A percentile compares a stretch with the other conserved stretches of the same genome.
Evolutionary conservation across 2,888 invertebrate genomes (phyloP).

Genomic region (Drosophila fungiperda): DNA sequence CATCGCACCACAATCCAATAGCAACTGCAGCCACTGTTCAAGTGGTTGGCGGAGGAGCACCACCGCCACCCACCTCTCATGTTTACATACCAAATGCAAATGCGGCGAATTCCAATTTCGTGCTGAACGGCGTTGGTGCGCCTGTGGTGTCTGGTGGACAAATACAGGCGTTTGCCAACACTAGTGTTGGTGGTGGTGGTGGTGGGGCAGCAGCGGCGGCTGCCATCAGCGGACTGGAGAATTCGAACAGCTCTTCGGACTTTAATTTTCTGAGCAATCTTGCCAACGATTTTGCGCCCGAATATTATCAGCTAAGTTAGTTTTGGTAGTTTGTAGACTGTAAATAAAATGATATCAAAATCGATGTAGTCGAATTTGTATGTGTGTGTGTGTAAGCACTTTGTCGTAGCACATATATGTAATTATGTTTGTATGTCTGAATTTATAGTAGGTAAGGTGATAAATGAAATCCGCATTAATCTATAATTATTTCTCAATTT

Average conservation of each 20-base stretch:
- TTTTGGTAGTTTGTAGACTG: conserved; percentile 70
- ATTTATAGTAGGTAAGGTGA: conserved; percentile 38
- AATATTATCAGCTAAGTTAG: conserved; percentile 90
- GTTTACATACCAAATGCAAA: conserved; percentile 60
- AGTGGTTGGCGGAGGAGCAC: conserved; percentile 54
- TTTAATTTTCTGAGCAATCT: conserved; percentile 97
- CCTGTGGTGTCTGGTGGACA: conserved; percentile 41
- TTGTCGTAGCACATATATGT: conserved; percentile 57
- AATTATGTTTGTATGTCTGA: conserved; percentile 48
- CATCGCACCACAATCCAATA: conserved; percentile 60
- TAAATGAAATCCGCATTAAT: conserved; percentile 26
- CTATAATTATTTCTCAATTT: conserved; percentile 10
- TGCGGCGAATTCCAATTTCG: conserved; percentile 58
- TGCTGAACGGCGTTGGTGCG: conserved; percentile 48
- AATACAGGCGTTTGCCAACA: conserved; percentile 63
- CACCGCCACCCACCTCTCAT: conserved; percentile 83
- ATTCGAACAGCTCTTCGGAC: conserved; percentile 96
- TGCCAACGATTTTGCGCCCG: conserved; percentile 96
- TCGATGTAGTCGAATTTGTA: conserved; percentile 50
- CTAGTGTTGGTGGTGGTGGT: conserved; percentile 68
- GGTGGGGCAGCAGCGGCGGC: conserved; percentile 76
- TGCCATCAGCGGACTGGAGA: conserved; percentile 89
- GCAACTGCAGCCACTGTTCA: conserved; percentile 44
- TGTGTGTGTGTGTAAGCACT: conserved; percentile 28
- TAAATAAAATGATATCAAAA: conserved; percentile 43